phyloP scores from a whole-genome alignment of 2,888 invertebrate species.

The Agrenia bidenticulata region DNA sequence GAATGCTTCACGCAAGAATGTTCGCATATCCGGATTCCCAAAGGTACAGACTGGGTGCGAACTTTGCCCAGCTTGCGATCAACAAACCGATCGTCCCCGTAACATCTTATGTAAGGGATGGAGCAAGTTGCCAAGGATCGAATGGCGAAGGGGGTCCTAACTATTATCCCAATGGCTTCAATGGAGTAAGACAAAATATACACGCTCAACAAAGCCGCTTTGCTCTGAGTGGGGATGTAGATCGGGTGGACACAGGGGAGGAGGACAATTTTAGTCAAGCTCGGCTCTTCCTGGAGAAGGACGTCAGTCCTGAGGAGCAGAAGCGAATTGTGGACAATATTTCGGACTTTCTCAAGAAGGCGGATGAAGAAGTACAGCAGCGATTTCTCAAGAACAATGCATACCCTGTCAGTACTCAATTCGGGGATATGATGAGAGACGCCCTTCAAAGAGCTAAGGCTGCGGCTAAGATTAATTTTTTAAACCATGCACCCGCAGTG shows the following conservation, averaged over 20 bases:
- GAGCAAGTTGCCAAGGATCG: conserved; percentile 64
- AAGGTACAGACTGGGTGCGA: conserved; percentile 84
- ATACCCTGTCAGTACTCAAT: conserved; percentile 3
- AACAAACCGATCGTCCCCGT: conserved; percentile 75
- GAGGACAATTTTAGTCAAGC: conserved; percentile 91
- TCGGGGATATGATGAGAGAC: conserved; percentile 12
- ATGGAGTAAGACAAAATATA: conserved; percentile 74
- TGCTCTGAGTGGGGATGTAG: conserved; percentile 71
- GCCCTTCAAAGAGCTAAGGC: too few relatives aligned
- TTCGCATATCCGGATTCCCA: conserved; percentile 82
- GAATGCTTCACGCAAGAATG: conserved; percentile 32
- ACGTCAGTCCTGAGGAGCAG: conserved; percentile 57
- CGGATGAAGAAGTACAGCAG: conserved; percentile 16
- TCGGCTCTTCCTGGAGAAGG: conserved; percentile 74
- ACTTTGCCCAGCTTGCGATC: conserved; percentile 88
- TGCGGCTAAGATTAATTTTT: too few relatives aligned
- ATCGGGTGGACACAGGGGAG: conserved; percentile 72
- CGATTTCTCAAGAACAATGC: conserved; percentile 13
- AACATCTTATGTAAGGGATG: conserved; percentile 82
- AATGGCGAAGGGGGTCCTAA: conserved; percentile 90
- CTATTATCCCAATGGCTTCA: conserved; percentile 95
- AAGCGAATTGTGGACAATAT: conserved; percentile 12
- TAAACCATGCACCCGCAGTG: too few relatives aligned
- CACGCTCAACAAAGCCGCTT: conserved; percentile 66
- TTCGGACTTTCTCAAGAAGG: conserved; percentile 17